Conservation (phyloP, 2,888 invertebrate species). For the Xestia xanthographa region DNA sequence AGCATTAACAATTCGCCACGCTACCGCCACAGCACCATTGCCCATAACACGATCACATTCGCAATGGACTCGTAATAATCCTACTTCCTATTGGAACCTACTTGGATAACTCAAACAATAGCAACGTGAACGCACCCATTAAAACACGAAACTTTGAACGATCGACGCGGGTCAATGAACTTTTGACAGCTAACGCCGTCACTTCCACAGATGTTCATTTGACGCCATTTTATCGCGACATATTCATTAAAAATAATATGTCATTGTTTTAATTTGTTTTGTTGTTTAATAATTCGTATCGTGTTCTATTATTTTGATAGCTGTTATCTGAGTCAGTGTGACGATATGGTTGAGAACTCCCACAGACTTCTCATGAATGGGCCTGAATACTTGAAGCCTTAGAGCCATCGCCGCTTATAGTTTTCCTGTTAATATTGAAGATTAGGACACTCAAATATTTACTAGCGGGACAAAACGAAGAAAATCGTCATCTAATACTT, state of each 20-base stretch:
- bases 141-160: slow-evolving; percentile 84
- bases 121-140: slow-evolving; percentile 86
- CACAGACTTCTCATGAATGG: slow-evolving; percentile 22
- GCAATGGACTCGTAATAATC: slow-evolving; percentile 72
- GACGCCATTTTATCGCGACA: slow-evolving; percentile 65
- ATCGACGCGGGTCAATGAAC: slow-evolving; percentile 76
- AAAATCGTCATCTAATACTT: too few species aligned
- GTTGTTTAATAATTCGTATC: slow-evolving; percentile 53
- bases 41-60: slow-evolving; percentile 70
- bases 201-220: slow-evolving; percentile 65
- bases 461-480: too few species aligned
- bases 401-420: not conserved
- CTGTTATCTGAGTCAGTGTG: slow-evolving; percentile 48
- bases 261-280: slow-evolving; percentile 63
- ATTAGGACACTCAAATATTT: not conserved
- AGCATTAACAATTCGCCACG: slow-evolving; percentile 64
- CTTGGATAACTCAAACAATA: slow-evolving; percentile 87
- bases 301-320: slow-evolving; percentile 56
- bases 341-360: not conserved
- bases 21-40: slow-evolving; percentile 59
- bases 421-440: not conserved
- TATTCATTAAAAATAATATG: slow-evolving; percentile 67
- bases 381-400: not conserved
- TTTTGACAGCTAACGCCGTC: slow-evolving; percentile 80
- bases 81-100: slow-evolving; percentile 80